A percentile compares a stretch with the other conserved stretches of the same genome.
These are phyloP conservation scores for Rallus limicola DNA, from an alignment of 2,113 vertebrate species.

Conservation along the genomic window DNA sequence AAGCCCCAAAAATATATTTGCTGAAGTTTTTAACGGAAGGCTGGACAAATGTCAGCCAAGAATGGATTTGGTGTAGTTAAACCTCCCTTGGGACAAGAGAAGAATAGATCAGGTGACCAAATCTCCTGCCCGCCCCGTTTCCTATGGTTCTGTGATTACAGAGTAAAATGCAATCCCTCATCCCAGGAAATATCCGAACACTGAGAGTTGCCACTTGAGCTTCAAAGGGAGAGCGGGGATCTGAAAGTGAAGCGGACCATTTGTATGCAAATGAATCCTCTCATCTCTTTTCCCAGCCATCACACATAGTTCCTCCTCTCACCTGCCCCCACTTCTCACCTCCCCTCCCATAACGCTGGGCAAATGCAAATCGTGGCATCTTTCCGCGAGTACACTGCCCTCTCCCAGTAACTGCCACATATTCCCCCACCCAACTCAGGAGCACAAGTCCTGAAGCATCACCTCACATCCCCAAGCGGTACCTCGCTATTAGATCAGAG, in stretches of 20 bases:
- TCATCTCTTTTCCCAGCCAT: neutral
- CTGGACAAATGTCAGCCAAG: neutral
- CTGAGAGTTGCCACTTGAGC: neutral
- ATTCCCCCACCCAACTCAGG: neutral
- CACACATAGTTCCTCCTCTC: neutral
- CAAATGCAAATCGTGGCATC: neutral
- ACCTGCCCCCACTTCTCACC: neutral
- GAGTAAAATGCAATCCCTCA: neutral
- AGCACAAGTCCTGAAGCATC: neutral
- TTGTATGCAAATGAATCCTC: constrained; percentile 21
- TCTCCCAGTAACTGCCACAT: neutral
- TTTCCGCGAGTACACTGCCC: neutral
- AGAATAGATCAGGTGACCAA: neutral
- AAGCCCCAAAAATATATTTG: neutral
- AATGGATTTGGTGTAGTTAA: neutral
- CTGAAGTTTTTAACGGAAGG: neutral
- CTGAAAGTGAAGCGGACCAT: constrained; percentile 11
- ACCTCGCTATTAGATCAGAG: neutral
- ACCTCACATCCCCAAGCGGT: neutral
- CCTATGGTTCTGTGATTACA: neutral
- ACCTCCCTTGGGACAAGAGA: neutral
- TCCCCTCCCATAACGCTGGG: neutral
- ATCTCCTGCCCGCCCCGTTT: neutral
- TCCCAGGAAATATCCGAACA: neutral
- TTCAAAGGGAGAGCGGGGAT: neutral